These are phyloP conservation scores for Apis laboriosa DNA, from an alignment of 1,140 invertebrate genomes.

Conservation along the genomic window DNA sequence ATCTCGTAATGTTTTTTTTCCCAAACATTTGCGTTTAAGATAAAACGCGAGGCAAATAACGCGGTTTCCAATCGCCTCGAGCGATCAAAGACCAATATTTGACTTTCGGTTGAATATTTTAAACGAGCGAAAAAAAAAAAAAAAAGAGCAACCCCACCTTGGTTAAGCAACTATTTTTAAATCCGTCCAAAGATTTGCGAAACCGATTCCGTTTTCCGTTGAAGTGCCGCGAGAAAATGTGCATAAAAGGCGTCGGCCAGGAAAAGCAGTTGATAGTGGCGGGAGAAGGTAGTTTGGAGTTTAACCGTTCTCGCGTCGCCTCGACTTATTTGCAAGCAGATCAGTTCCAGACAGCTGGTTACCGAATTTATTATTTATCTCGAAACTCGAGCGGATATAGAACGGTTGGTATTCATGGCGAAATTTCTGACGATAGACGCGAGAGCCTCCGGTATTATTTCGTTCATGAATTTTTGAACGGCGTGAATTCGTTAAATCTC, in stretches of 20 bases:
- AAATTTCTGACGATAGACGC: constrained; percentile 48
- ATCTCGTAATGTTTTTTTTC: no score
- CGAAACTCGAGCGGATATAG: constrained; percentile 30
- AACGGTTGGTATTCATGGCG: constrained; percentile 59
- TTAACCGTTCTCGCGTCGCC: constrained; percentile 41
- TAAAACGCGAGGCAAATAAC: not conserved
- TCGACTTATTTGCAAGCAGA: constrained; percentile 60
- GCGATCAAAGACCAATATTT: constrained; percentile 5
- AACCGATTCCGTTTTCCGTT: constrained; percentile 5
- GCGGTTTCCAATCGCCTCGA: not conserved
- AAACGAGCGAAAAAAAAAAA: not conserved
- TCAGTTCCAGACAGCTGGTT: constrained; percentile 36
- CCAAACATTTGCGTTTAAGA: not conserved
- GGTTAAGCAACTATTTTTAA: not conserved
- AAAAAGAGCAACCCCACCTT: not conserved
- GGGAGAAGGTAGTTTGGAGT: constrained; percentile 53
- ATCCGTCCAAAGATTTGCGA: not conserved
- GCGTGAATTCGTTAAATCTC: constrained; percentile 23
- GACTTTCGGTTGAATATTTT: constrained; percentile 2
- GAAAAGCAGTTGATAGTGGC: constrained; percentile 39
- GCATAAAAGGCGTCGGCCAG: not conserved
- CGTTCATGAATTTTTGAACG: constrained; percentile 62
- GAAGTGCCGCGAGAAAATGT: not conserved
- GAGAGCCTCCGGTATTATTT: constrained; percentile 53
- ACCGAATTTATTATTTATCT: constrained; percentile 66